Base-by-base conservation (phyloP, 2,888 invertebrate genomes). In the Ophonus ardosiacus region DNA sequence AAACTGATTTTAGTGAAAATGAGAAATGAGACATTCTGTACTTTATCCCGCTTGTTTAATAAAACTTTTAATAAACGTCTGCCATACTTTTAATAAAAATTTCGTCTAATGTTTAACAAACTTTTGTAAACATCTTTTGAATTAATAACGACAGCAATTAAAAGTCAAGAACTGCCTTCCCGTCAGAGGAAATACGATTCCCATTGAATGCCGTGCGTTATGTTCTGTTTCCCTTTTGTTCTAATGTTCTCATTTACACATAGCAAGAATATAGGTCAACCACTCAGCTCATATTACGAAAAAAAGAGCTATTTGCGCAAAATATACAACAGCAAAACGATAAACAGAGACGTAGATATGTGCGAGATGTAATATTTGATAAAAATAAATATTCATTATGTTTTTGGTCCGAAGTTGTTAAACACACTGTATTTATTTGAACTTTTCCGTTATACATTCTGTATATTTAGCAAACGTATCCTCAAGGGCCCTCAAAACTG, bases 131-230 rank as follows among this genome's bases (percentile, higher is more conserved):
- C 43, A 59, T 59, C 59, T 59, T 15, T 24, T 68, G 68, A 68
- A 38, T 68, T 38, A 68, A 68, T 68, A 31, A 68, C 31, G 38
- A 40, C n/a, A 3, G 68, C 68, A 68, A 68, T 68, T 68, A 68
- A 68, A 68, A 68, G 31, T 68, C 38, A 68, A 68, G 38, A 31
- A 15, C 7, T 59, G 17, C 17, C 59, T 17, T 17, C 17, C 21
- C 0, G 68, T 24, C 24, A 68, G 24, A 24, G 31, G 31, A 68
- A 24, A 68, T 68, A 15, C 65, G 59, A 59, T 59, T 59, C 59
- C 59, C 17, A 59, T 59, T 59, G 17, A 59, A 59, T 17, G 59
- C 59, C 43, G 43, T 10, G 43, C 13, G 43, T 59, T 59, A 10
- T 59, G 17, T 59, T 59, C 59, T 59, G 43, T 51, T 51, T 51